These are phyloP conservation scores for Cyanoderma ruficeps DNA, from an alignment of 2,113 vertebrate species.

Conservation along the genomic window DNA sequence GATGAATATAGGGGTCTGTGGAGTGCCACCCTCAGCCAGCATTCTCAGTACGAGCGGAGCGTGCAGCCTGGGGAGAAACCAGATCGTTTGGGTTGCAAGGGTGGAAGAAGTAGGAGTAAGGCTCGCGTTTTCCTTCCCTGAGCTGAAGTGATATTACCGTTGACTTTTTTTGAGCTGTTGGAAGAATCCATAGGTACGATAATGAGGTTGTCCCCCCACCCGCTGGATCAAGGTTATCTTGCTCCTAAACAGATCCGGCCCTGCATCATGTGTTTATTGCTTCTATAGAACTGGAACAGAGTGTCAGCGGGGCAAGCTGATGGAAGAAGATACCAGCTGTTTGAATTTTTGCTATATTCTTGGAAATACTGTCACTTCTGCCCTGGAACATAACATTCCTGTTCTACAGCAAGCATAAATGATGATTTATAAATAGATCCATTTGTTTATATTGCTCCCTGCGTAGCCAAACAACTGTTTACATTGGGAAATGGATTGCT, in stretches of 20 bases:
- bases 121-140: neutral
- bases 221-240: neutral
- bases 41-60: rapidly evolving
- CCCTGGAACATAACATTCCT: neutral
- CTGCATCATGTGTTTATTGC: neutral
- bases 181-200: rapidly evolving
- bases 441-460: neutral
- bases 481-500: neutral
- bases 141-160: neutral
- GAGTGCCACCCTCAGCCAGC: rapidly evolving
- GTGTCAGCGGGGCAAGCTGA: neutral
- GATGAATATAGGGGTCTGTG: rapidly evolving
- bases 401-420: neutral
- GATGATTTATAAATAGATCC: neutral
- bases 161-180: neutral
- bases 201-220: too few relatives aligned
- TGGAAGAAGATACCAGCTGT: neutral
- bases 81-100: neutral
- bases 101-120: neutral
- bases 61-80: neutral
- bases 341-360: neutral
- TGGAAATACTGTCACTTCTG: neutral
- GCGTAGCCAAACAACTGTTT: neutral
- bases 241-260: neutral
- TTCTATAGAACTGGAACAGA: neutral